Percentiles rank a stretch among this genome's conserved stretches.
These are phyloP conservation scores for Atta cephalotes DNA, from an alignment of 1,140 invertebrate genomes.

Conservation along the genomic window DNA sequence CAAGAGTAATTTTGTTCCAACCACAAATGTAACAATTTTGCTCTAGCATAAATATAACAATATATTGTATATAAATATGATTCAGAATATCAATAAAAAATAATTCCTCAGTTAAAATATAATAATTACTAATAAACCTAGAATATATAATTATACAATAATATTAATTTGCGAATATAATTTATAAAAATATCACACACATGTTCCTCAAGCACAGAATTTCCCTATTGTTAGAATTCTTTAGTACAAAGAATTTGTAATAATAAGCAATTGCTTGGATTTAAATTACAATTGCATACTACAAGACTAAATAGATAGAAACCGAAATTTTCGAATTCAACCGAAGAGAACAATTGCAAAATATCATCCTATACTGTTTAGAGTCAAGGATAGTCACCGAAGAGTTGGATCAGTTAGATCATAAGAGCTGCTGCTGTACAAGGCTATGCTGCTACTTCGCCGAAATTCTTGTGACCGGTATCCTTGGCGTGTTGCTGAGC, in stretches of 20 bases:
- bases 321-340: slow-evolving; percentile 30
- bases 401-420: slow-evolving; percentile 38
- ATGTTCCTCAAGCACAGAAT: background rate
- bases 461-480: slow-evolving; percentile 95
- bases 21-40: too few species aligned
- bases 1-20: slow-evolving; percentile 9
- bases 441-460: slow-evolving; percentile 88
- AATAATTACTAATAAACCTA: background rate
- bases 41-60: slow-evolving; percentile 10
- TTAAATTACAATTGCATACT: background rate
- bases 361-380: slow-evolving; percentile 38
- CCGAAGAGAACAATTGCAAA: background rate
- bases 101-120: background rate
- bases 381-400: slow-evolving; percentile 30
- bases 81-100: background rate
- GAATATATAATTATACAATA: background rate
- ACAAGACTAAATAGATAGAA: background rate
- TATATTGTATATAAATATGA: background rate
- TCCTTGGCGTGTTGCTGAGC: slow-evolving; percentile 94
- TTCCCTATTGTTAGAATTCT: background rate
- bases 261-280: slow-evolving; percentile 10
- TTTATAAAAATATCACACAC: slow-evolving; percentile 46
- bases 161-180: slow-evolving; percentile 31
- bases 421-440: background rate
- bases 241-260: background rate